Conservation (phyloP, 2,888 invertebrate species). For the Zootermopsis nevadensis region DNA sequence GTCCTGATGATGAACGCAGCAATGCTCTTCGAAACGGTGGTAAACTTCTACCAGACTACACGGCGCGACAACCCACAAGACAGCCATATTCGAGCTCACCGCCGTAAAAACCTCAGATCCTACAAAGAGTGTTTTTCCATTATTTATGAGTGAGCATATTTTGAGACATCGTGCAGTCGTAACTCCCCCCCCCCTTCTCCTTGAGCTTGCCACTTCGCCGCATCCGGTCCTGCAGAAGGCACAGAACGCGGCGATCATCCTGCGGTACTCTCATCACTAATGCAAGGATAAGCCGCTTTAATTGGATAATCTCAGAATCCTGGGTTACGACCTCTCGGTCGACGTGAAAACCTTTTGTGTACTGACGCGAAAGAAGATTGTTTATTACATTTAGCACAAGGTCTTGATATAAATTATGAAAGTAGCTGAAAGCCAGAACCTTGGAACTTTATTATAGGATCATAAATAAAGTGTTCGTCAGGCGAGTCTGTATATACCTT, state of each 20-base stretch:
- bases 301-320: constrained; percentile 25
- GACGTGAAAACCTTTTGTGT: constrained; percentile 21
- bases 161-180: not conserved
- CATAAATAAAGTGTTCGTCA: not conserved
- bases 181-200: not conserved
- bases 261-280: not conserved
- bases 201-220: not conserved
- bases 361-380: not conserved
- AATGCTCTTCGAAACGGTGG: too few species aligned
- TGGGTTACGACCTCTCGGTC: not conserved
- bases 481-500: not conserved
- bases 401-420: constrained; percentile 22
- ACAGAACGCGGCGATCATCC: not conserved
- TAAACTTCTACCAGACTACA: too few species aligned
- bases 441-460: constrained; percentile 2
- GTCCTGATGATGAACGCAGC: too few species aligned
- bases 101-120: too few species aligned
- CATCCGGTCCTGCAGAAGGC: not conserved
- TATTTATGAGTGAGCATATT: not conserved
- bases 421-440: not conserved
- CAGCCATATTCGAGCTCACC: too few species aligned
- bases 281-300: constrained; percentile 7
- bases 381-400: not conserved
- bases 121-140: too few species aligned
- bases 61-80: too few species aligned